These are phyloP conservation scores for Neomorphus geoffroyi DNA, from an alignment of 2,797 vertebrate genomes.

Conservation along the genomic window DNA sequence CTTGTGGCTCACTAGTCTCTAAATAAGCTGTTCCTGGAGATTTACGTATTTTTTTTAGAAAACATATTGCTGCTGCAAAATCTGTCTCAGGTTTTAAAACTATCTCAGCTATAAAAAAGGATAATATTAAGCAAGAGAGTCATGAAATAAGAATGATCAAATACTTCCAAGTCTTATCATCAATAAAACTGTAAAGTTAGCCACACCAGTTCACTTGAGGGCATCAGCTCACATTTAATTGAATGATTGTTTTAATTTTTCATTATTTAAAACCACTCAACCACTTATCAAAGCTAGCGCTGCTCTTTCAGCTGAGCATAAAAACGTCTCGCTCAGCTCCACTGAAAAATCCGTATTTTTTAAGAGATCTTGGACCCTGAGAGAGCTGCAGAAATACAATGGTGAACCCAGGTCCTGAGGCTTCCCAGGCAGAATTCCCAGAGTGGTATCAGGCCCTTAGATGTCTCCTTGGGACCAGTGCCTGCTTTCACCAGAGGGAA, in stretches of 20 bases:
- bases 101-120: conserved; percentile 4
- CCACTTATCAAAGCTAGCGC: conserved; percentile 41
- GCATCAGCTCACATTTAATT: conserved; percentile 62
- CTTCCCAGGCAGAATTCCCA: neutral
- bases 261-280: conserved; percentile 66
- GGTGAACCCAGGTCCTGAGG: neutral
- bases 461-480: rapidly evolving
- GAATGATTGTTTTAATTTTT: conserved; percentile 69
- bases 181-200: conserved; percentile 50
- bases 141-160: conserved; percentile 56
- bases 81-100: conserved; percentile 8
- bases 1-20: neutral
- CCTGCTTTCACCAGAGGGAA: neutral
- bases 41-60: neutral
- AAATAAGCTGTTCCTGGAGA: neutral
- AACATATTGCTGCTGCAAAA: neutral
- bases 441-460: neutral
- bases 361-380: neutral
- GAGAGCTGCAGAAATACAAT: neutral
- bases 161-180: conserved; percentile 36
- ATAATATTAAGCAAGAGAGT: conserved; percentile 32
- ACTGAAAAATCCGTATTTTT: neutral
- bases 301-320: neutral
- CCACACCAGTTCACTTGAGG: conserved; percentile 48
- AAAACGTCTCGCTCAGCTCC: neutral